Base-by-base conservation (phyloP, 2,888 invertebrate genomes). In the Luperina nickerlii region DNA sequence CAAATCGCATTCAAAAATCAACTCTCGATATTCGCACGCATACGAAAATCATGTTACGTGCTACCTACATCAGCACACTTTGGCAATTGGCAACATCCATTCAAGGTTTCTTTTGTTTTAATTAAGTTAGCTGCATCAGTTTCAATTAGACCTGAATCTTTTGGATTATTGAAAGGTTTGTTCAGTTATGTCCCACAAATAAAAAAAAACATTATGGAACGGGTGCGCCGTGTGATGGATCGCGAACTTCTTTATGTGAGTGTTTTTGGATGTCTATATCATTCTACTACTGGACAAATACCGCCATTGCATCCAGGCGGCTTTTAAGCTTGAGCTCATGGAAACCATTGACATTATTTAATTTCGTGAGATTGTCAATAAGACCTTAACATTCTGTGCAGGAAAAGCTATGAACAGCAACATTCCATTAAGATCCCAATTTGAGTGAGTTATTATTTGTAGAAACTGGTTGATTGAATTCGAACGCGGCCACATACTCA, bases 61-160 rank as follows among this genome's bases (percentile, higher is more conserved):
- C 89, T 91, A 88, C 88, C 91, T 87, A 91, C 90, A 91, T 90
- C 90, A 89, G 87, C 91, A 91, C 90, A 90, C 90, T 94, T 94
- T 93, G 91, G 93, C 92, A 92, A 94, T 90, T 91, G 91, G 90
- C 90, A 92, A 92, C 92, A 92, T 91, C 90, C 87, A 89, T 78
- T 87, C 94, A 94, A 94, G 93, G 94, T 91, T 92, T 91, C 88
- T 90, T 91, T 92, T 92, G 92, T 94, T 91, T 90, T 92, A 92
- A 91, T 92, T 91, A 91, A 91, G 87, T 87, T 89, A 86, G 84
- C 77, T 83, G 85, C 86, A 90, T 72, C 76, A 83, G 84, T 85
- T 89, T 88, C 87, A 83, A 82, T 86, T 77, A 88, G 85, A 87
- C 75, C 81, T 82, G 84, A 76, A 87, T 89, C 80, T 84, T 76